Evolutionary conservation across 35 echinoderm and acorn worm genomes (phyloP), one percentile per base, ranked within the genome.

Genomic region (Eucidaris tribuloides): DNA sequence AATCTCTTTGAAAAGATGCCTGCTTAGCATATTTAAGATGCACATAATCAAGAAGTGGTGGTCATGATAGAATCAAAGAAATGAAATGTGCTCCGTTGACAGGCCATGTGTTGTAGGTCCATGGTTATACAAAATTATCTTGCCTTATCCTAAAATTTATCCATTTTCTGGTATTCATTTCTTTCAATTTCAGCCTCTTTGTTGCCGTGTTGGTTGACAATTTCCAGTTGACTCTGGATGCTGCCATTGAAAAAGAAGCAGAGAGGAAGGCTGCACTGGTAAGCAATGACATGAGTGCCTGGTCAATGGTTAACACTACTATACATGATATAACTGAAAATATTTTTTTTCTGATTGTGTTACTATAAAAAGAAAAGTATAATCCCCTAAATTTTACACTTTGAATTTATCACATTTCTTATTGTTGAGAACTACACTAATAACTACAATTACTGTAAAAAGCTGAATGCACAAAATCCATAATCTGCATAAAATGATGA

Each of bases 191-290:
- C 39, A 97, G 94, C 55, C 79, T 97, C 24, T 97, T 97, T 66
- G 94, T 97, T 7, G 94, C 94, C 30, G 94, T 97, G 30, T 52
- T 97, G 49, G 94, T 97, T 0, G 94, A 97, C 40, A 97, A 97
- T 17, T 97, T 97, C 58, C 94, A 97, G 62, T 85, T 97, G 19
- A 97, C 94, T 2, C 43, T 97, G 25, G 94, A 92, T 44, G 94
- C 94, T 57, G 89, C 94, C 27, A 71, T 54, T 31, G 81, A 71
- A 39, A 81, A 19, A 45, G 94, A 97, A 35, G 58, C 85, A 46
- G 68, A 88, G 34, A 91, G 89, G 41, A 97, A 88, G 65, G 84
- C 65, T 28, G 76, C 76, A 19, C 38, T 87, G 84, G 89, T 92
- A 76, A 81, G 68, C 41, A 32, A 45, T 29, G 3, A 1, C 41